Evolutionary conservation across 1,140 invertebrate species (phyloP).

Genomic region (Brachionus koreanus): DNA sequence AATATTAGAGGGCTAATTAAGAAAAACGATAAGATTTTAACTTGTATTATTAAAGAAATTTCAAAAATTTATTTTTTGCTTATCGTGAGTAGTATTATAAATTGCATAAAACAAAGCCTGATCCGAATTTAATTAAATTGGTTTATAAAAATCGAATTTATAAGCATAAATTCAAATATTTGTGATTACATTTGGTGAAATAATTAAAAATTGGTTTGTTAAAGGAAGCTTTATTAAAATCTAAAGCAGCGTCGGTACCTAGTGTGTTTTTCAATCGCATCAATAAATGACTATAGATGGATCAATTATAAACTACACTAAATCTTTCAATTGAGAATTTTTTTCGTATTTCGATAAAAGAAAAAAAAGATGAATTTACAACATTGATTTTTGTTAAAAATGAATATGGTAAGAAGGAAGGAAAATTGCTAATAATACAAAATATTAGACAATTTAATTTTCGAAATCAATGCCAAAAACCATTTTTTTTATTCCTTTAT

Average conservation of each 20-base stretch:
- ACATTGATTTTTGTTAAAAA: background rate
- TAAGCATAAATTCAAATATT: conserved; percentile 10
- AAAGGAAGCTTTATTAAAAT: conserved; percentile 8
- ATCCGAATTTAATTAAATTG: conserved; percentile 3
- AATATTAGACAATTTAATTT: conserved; percentile 34
- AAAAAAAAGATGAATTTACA: background rate
- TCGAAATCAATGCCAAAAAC: background rate
- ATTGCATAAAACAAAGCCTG: background rate
- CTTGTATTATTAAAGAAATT: background rate
- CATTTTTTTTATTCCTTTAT: background rate
- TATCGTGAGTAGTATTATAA: background rate
- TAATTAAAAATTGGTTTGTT: background rate
- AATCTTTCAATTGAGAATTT: background rate
- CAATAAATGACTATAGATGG: background rate
- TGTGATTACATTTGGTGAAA: conserved; percentile 10
- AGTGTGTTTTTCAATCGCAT: background rate
- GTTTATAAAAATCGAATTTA: background rate
- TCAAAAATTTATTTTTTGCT: background rate
- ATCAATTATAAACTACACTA: background rate
- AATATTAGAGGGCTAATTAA: background rate
- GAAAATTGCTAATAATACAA: conserved; percentile 26
- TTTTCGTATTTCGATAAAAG: background rate
- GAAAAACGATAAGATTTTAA: background rate
- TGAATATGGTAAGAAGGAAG: conserved; percentile 7
- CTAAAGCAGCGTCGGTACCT: background rate